Percentiles rank a stretch among this genome's conserved stretches.
Conservation (phyloP, 1,140 invertebrate species). For the Ceratina calcarata region DNA sequence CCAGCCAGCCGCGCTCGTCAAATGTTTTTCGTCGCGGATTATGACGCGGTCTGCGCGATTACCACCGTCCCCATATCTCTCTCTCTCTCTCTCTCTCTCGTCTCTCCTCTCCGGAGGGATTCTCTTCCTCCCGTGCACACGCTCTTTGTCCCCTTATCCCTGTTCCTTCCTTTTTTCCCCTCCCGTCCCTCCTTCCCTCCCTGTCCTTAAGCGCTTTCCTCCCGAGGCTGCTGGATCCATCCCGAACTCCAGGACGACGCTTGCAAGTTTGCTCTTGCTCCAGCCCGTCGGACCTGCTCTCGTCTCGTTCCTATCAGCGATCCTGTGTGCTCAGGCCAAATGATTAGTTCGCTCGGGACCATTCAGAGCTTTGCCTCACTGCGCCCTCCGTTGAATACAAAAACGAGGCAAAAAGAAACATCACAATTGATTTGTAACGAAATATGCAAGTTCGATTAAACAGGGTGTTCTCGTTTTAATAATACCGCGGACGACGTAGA, state of each 20-base stretch:
- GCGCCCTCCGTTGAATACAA: no score
- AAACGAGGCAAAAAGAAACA: no score
- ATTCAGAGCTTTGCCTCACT: no score
- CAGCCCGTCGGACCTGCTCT: constrained; percentile 51
- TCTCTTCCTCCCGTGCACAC: constrained; percentile 41
- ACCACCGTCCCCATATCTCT: constrained; percentile 69
- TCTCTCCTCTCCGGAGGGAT: not conserved
- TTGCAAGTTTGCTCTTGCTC: constrained; percentile 59
- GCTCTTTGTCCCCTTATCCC: constrained; percentile 41
- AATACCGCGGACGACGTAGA: no score
- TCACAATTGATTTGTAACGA: no score
- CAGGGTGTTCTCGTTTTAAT: no score
- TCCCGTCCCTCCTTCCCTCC: constrained; percentile 21
- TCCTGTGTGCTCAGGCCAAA: no score
- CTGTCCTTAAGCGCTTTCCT: constrained; percentile 43
- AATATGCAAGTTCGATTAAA: no score
- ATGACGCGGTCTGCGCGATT: constrained; percentile 81
- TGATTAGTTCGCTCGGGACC: no score
- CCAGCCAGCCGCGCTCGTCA: constrained; percentile 73
- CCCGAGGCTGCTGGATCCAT: constrained; percentile 37
- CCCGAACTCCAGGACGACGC: constrained; percentile 37
- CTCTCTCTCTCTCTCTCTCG: constrained; percentile 30
- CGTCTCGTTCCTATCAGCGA: not conserved
- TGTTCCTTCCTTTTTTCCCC: constrained; percentile 38
- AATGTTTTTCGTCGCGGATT: constrained; percentile 81